phyloP scores from a whole-genome alignment of 2,888 invertebrate genomes.

The Xylota sylvarum region DNA sequence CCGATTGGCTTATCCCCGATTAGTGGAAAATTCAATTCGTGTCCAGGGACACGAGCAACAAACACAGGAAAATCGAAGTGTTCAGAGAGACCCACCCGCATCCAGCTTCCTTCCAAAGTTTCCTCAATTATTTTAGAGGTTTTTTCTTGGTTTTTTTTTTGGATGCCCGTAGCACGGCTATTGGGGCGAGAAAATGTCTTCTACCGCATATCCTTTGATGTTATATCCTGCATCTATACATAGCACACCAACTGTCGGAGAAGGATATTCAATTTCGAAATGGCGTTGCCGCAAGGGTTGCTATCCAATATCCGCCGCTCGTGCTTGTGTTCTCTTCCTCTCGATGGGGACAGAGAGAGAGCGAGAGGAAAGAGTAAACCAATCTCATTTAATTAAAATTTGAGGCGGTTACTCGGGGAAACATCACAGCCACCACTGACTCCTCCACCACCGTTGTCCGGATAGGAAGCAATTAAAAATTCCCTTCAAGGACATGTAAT shows the following conservation, averaged over 20 bases:
- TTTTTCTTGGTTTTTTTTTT: constrained; percentile 3
- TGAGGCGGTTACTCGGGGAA: constrained; percentile 69
- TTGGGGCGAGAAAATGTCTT: constrained; percentile 23
- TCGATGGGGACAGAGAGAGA: background rate
- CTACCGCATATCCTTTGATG: constrained; percentile 33
- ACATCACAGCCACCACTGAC: constrained; percentile 69
- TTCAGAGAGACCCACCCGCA: background rate
- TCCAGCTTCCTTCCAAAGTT: constrained; percentile 5
- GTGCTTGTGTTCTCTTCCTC: background rate
- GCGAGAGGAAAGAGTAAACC: constrained; percentile 52
- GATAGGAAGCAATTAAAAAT: constrained; percentile 75
- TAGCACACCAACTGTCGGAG: constrained; percentile 25
- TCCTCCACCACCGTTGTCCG: constrained; percentile 46
- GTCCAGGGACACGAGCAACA: constrained; percentile 24
- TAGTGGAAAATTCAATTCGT: constrained; percentile 62
- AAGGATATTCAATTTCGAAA: constrained; percentile 72
- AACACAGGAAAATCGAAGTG: constrained; percentile 17
- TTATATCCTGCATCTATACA: constrained; percentile 31
- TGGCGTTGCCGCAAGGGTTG: constrained; percentile 67
- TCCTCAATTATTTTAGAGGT: constrained; percentile 41
- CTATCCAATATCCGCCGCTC: constrained; percentile 68
- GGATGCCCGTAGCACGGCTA: background rate
- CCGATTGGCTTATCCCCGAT: constrained; percentile 61
- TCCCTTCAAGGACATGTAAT: constrained; percentile 75
- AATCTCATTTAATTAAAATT: constrained; percentile 77